Evolutionary conservation across 1,140 invertebrate species (phyloP), one percentile per base, ranked within the genome.

Genomic region (Mycetomoellerius zeteki): DNA sequence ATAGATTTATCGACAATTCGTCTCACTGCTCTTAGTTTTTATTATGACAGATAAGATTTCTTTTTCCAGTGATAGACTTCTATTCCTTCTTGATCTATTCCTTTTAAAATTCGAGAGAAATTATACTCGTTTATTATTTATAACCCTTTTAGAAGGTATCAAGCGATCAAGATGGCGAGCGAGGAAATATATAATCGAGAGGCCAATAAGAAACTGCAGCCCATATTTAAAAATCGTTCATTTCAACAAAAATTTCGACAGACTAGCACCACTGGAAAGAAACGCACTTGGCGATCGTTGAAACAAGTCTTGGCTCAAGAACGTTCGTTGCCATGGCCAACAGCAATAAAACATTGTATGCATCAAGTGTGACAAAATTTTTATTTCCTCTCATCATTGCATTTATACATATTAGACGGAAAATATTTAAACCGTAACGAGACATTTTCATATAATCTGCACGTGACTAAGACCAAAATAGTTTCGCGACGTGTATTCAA

Each of bases 221-320:
- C 92, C 12, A 50, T 93, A 24, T 95, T 95, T 71, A 95, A 95
- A 72, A 94, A 94, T 67, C 88, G 91, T 37, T 85, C 80, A 30
- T 96, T 96, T 62, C 95, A 96, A 91, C 94, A 96, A 67, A 93
- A 93, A 67, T 96, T 94, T 86, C 94, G 94, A 27, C 93, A 94
- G 6, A 95, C 94, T 16, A 95, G 92, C 81, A 95, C 75, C 56
- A 94, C 92, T n/a, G 96, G 96, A 27, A 97, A 98, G 92, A 98
- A 98, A 93, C 96, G 97, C 81, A 96, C 96, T 86, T 98, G 97
- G 97, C 96, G 97, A 91, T 97, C 97, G 5, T 92, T 98, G 52
- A 98, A 98, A 92, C 97, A 98, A 96, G 97, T 98, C 86, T 95
- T 98, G 76, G 95, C 97, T 19, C 96, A 97, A 72, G 97, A 98